phyloP scores from a whole-genome alignment of 2,113 vertebrate genomes.

The Brachyhypopomus occidentalis region DNA sequence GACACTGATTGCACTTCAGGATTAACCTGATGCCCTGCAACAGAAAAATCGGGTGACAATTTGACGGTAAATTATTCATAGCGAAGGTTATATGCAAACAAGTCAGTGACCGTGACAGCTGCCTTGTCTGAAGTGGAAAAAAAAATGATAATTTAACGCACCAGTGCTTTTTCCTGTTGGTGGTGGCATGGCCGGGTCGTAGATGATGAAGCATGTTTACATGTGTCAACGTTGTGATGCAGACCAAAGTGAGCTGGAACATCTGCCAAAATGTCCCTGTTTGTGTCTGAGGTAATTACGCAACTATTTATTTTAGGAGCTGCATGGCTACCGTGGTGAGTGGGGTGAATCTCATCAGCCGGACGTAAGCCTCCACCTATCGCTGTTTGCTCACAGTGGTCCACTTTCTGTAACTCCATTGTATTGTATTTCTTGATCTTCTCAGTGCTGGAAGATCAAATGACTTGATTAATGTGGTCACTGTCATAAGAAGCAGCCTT shows the following conservation, averaged over 20 bases:
- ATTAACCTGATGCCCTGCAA: background rate
- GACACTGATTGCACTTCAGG: constrained; percentile 1
- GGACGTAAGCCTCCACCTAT: background rate
- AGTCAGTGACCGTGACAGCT: constrained; percentile 16
- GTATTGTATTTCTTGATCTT: constrained; percentile 16
- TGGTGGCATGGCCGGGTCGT: background rate
- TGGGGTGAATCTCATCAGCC: background rate
- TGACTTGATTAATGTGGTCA: background rate
- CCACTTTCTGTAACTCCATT: background rate
- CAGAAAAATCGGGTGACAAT: constrained; percentile 1
- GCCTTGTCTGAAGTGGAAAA: background rate
- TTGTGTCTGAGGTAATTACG: constrained; percentile 7
- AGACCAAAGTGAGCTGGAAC: background rate
- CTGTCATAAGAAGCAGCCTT: constrained; percentile 21
- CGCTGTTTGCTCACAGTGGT: background rate
- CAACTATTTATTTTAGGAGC: constrained; percentile 22
- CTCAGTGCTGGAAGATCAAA: background rate
- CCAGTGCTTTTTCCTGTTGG: background rate
- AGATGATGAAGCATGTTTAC: background rate
- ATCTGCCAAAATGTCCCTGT: background rate
- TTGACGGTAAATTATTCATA: constrained; percentile 36
- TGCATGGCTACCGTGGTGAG: constrained; percentile 4
- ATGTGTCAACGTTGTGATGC: background rate
- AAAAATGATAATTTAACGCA: background rate
- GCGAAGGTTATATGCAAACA: constrained; percentile 25